These are phyloP conservation scores for Brachyhypopomus gauderio DNA, from an alignment of 2,113 vertebrate species.

Conservation along the genomic window DNA sequence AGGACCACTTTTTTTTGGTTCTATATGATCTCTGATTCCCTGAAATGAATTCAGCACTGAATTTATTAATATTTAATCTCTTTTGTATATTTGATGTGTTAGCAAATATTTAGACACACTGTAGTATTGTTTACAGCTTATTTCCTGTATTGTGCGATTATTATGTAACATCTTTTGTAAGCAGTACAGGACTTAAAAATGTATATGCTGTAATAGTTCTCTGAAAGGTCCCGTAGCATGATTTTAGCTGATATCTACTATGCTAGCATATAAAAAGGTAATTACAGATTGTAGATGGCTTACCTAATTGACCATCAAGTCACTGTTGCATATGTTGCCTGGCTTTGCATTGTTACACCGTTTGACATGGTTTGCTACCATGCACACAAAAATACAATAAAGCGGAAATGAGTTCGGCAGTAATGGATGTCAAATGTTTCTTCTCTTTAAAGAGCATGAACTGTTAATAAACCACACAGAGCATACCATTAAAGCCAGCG, in stretches of 20 bases:
- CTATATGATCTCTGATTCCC: slow-evolving; percentile 25
- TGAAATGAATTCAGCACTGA: slow-evolving; percentile 7
- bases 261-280: slow-evolving; percentile 35
- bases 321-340: slow-evolving; percentile 38
- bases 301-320: slow-evolving; percentile 51
- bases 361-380: slow-evolving; percentile 45
- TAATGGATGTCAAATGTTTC: slow-evolving; percentile 62
- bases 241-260: slow-evolving; percentile 16
- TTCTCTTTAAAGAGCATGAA: slow-evolving; percentile 58
- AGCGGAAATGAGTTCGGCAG: slow-evolving; percentile 54
- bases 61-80: slow-evolving; percentile 38
- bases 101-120: slow-evolving; percentile 11
- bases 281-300: slow-evolving; percentile 50
- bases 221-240: slow-evolving; percentile 9
- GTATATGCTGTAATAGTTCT: slow-evolving; percentile 16
- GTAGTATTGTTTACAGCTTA: slow-evolving; percentile 38
- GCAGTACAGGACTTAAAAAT: slow-evolving; percentile 1
- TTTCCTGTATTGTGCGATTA: slow-evolving; percentile 19
- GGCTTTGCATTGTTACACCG: slow-evolving; percentile 32
- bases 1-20: slow-evolving; percentile 12
- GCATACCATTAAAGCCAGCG: slow-evolving; percentile 60
- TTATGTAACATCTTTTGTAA: slow-evolving; percentile 3
- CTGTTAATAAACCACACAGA: slow-evolving; percentile 61
- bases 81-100: slow-evolving; percentile 5
- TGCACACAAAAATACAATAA: slow-evolving; percentile 55